Conservation (phyloP, 1,140 invertebrate genomes). For the Drosophila saltans region DNA sequence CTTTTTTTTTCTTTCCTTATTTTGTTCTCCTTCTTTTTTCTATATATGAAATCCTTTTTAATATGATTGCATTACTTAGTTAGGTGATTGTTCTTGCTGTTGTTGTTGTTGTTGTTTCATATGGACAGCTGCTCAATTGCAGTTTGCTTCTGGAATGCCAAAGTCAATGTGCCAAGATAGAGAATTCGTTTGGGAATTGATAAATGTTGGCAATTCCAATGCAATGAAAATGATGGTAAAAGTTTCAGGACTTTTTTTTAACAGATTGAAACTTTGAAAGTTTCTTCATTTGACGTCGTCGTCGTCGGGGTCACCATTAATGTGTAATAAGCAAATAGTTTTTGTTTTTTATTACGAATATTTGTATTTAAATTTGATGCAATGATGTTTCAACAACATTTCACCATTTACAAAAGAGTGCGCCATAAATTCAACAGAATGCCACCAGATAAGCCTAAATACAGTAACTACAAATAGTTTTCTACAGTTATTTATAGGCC, state of each 20-base stretch:
- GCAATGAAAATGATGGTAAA: not conserved
- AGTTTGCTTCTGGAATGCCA: slow-evolving; percentile 16
- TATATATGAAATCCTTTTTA: slow-evolving; percentile 44
- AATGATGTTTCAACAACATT: not conserved
- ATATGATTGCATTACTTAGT: slow-evolving; percentile 70
- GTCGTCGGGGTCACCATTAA: not conserved
- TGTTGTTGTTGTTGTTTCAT: not conserved
- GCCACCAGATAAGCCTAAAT: slow-evolving; percentile 24
- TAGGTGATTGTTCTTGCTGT: slow-evolving; percentile 17
- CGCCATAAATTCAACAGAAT: slow-evolving; percentile 12
- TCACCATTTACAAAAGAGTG: not conserved
- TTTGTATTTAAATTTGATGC: too few relatives aligned
- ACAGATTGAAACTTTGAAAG: not conserved
- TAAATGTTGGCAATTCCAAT: slow-evolving; percentile 1
- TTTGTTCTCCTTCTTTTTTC: not conserved
- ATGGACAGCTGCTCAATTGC: slow-evolving; percentile 19
- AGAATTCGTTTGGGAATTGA: slow-evolving; percentile 55
- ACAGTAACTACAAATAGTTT: slow-evolving; percentile 24
- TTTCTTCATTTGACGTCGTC: not conserved
- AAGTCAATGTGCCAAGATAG: slow-evolving; percentile 9
- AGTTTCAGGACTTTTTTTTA: not conserved
- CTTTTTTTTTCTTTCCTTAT: not conserved
- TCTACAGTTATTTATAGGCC: slow-evolving; percentile 32
- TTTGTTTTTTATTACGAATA: too few relatives aligned
- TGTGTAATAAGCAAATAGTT: too few relatives aligned